Conservation (phyloP, 2,888 invertebrate species). For the Dicyrtomina minuta region DNA sequence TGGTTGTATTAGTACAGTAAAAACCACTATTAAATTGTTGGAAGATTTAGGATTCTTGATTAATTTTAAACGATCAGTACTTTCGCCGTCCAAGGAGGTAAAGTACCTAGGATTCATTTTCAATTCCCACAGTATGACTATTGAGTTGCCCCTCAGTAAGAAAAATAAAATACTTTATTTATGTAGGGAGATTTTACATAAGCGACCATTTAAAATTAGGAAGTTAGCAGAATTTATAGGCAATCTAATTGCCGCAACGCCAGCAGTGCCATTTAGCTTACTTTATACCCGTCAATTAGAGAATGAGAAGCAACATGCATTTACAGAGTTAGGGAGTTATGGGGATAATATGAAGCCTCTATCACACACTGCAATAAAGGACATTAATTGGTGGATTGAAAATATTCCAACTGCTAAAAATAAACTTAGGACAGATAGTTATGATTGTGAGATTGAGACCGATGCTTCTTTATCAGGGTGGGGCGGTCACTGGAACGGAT, state of each 20-base stretch:
- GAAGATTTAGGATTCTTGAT: constrained; percentile 3
- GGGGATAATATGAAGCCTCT: neutral
- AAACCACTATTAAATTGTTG: neutral
- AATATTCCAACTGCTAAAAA: neutral
- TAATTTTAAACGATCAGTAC: neutral
- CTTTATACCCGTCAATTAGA: neutral
- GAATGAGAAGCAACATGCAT: neutral
- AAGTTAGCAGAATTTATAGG: no score
- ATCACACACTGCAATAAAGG: neutral
- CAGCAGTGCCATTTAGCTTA: constrained; percentile 18
- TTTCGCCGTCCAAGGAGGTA: neutral
- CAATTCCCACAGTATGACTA: neutral
- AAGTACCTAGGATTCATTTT: constrained; percentile 25
- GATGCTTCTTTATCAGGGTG: neutral
- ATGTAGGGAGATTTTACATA: neutral
- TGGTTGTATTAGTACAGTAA: neutral
- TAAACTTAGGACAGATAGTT: neutral
- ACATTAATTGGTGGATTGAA: neutral
- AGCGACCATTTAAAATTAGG: neutral
- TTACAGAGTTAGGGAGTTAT: neutral
- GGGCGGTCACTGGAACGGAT: neutral
- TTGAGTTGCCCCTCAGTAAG: neutral
- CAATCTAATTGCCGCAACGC: constrained; percentile 4
- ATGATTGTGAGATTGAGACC: no score
- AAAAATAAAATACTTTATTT: neutral